These are phyloP conservation scores for Phania funesta DNA, from an alignment of 2,888 invertebrate species.

Conservation along the genomic window DNA sequence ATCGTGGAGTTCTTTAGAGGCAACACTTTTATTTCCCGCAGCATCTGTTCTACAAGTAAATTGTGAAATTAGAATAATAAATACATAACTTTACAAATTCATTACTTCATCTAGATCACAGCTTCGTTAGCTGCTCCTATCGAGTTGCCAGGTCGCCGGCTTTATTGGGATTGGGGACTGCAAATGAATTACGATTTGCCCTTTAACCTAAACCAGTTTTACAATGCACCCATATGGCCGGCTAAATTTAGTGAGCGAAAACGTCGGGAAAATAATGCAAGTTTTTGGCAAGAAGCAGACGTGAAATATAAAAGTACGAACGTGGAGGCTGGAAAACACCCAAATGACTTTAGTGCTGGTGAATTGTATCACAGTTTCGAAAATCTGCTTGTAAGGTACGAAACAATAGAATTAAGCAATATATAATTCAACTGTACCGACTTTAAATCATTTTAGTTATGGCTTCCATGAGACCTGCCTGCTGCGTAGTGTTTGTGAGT, in stretches of 20 bases:
- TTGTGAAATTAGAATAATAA: background rate
- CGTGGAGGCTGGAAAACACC: constrained; percentile 69
- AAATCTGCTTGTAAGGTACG: constrained; percentile 71
- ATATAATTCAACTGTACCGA: background rate
- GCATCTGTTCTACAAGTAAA: constrained; percentile 69
- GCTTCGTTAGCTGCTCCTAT: constrained; percentile 76
- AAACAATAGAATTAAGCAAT: background rate
- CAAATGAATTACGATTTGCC: constrained; percentile 77
- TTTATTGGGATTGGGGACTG: constrained; percentile 78
- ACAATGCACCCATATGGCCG: constrained; percentile 77
- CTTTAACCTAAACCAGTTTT: constrained; percentile 71
- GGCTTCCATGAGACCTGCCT: constrained; percentile 86
- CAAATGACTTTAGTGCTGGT: constrained; percentile 78
- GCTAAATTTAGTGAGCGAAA: constrained; percentile 66
- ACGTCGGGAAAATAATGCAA: constrained; percentile 44
- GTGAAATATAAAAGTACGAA: background rate
- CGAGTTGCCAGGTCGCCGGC: constrained; percentile 73
- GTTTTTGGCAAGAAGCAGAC: background rate
- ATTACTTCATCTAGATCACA: constrained; percentile 72
- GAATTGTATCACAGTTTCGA: constrained; percentile 77
- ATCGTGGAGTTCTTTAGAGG: background rate
- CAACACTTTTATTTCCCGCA: constrained; percentile 66
- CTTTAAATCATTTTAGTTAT: constrained; percentile 79
- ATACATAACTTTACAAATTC: background rate
- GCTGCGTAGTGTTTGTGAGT: constrained; percentile 85